Conservation (phyloP, 2,797 vertebrate genomes). For the Coranthus polyacanthus region DNA sequence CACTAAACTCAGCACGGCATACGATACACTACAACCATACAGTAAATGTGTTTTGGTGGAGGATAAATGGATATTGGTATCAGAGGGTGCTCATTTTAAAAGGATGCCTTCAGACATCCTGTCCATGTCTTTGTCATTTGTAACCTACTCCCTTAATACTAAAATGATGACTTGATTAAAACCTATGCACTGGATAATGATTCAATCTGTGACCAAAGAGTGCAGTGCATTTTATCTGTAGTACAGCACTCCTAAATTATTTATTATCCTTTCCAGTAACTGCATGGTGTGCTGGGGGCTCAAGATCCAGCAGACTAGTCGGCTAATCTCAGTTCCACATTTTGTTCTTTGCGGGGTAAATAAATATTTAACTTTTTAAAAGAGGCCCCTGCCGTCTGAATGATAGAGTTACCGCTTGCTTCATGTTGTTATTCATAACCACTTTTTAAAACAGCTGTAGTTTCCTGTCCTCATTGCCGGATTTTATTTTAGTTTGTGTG, state of each 20-base stretch:
- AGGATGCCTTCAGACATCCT: neutral
- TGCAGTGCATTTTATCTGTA: neutral
- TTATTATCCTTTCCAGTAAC: neutral
- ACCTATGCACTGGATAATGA: neutral
- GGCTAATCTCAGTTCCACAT: neutral
- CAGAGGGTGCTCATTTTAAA: no score
- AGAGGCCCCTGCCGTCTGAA: neutral
- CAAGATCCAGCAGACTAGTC: neutral
- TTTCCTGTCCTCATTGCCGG: neutral
- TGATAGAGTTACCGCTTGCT: neutral
- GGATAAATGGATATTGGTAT: no score
- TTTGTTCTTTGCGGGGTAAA: neutral
- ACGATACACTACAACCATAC: no score
- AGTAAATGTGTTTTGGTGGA: no score
- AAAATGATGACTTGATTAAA: neutral
- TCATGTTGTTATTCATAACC: neutral
- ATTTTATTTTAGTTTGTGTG: neutral
- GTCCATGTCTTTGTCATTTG: neutral
- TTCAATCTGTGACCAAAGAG: neutral
- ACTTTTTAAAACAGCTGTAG: no score
- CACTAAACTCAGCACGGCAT: no score
- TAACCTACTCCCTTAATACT: neutral
- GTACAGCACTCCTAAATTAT: neutral
- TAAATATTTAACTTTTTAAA: constrained; percentile 1
- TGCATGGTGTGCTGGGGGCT: neutral